phyloP scores from a whole-genome alignment of 1,140 invertebrate genomes.

The Tetragonula clypearis region DNA sequence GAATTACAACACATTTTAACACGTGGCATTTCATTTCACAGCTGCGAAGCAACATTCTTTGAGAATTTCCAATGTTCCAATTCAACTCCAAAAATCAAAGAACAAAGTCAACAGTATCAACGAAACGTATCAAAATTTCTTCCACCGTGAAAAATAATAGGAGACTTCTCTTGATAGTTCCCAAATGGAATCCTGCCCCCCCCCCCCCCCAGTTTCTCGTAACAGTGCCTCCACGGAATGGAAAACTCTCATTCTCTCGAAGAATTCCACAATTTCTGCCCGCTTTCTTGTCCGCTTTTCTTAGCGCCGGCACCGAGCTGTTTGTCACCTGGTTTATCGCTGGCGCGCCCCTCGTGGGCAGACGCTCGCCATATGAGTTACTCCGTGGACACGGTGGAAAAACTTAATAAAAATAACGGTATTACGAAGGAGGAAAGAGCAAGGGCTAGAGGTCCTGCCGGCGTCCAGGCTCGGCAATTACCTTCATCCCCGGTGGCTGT shows the following conservation, averaged over 20 bases:
- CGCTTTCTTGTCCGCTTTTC: background rate
- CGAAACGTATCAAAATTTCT: background rate
- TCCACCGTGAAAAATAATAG: background rate
- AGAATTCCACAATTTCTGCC: background rate
- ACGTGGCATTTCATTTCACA: no score
- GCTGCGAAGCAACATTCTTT: no score
- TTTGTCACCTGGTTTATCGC: constrained; percentile 58
- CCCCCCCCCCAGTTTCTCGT: background rate
- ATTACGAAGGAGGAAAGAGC: constrained; percentile 41
- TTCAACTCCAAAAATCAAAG: no score
- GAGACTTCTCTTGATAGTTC: background rate
- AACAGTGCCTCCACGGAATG: background rate
- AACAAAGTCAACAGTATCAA: no score
- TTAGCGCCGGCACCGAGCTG: background rate
- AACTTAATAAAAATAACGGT: constrained; percentile 69
- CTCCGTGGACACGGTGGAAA: constrained; percentile 40
- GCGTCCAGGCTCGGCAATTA: constrained; percentile 55
- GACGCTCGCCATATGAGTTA: constrained; percentile 45
- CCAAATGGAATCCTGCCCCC: background rate
- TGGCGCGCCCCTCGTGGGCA: constrained; percentile 27
- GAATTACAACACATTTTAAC: no score
- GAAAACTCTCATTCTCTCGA: constrained; percentile 6
- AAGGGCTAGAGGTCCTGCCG: background rate
- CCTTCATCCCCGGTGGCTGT: constrained; percentile 44
- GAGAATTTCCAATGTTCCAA: no score